Evolutionary conservation across 92 coral and sea anemone genomes (phyloP).

Genomic region (Nematostella vectensis): DNA sequence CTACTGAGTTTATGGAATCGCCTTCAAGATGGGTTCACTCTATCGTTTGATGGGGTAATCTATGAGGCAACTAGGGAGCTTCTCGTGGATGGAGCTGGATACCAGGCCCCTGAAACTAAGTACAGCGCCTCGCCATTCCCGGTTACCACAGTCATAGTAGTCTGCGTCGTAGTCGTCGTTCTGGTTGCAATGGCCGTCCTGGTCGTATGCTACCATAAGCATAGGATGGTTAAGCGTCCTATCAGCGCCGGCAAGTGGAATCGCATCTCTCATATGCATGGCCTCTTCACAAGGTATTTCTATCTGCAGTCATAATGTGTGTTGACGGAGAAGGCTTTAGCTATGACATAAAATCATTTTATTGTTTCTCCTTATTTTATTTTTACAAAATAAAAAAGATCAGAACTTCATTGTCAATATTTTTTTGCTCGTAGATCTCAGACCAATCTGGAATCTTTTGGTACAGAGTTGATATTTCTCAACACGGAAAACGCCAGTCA

Average conservation of each 20-base stretch:
- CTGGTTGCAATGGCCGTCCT: constrained; percentile 13
- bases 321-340: no score
- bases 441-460: no score
- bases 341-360: no score
- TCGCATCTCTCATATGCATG: constrained; percentile 25
- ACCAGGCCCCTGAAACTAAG: constrained; percentile 26
- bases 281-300: constrained; percentile 23
- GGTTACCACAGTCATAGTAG: constrained; percentile 17
- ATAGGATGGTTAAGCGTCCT: constrained; percentile 1
- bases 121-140: constrained; percentile 32
- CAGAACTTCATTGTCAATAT: no score
- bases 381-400: no score
- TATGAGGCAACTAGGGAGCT: constrained; percentile 32
- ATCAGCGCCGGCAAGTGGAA: constrained; percentile 20
- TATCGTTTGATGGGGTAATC: constrained; percentile 12
- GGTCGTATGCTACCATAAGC: constrained; percentile 24
- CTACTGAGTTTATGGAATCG: constrained; percentile 41
- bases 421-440: no score
- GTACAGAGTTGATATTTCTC: no score
- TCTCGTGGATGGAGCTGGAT: constrained; percentile 33
- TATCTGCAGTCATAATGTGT: no score
- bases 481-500: no score
- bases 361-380: background rate
- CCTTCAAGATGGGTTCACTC: constrained; percentile 33
- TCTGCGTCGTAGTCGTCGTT: constrained; percentile 25